A percentile compares a stretch with the other conserved stretches of the same genome.
Evolutionary conservation across 30 jellyfish, hydroid and myxozoan species (phyloP).

Genomic region (Mastigias papua): DNA sequence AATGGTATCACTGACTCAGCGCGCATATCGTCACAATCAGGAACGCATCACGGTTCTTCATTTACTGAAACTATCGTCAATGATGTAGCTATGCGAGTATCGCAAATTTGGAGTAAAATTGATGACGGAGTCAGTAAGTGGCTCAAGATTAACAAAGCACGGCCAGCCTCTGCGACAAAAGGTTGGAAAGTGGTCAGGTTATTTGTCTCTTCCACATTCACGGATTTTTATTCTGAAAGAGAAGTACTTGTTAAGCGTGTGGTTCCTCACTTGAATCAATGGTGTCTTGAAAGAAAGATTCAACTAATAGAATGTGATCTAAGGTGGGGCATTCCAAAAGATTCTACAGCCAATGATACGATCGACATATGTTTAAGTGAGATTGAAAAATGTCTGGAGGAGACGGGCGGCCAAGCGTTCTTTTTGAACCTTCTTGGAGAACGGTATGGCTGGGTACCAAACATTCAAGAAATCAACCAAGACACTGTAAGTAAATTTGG

Average conservation of each 20-base stretch:
- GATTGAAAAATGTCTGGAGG: conserved; percentile 77
- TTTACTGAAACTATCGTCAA: background rate
- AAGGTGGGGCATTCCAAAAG: conserved; percentile 97
- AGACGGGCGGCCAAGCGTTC: conserved; percentile 92
- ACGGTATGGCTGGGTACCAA: conserved; percentile 96
- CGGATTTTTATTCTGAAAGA: conserved; percentile 90
- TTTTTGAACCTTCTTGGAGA: conserved; percentile 82
- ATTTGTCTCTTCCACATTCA: conserved; percentile 89
- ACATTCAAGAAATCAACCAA: conserved; percentile 1
- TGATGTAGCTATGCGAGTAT: background rate
- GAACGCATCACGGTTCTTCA: conserved; percentile 3
- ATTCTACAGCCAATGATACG: conserved; percentile 82
- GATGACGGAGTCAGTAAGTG: conserved; percentile 23
- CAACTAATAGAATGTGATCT: conserved; percentile 91
- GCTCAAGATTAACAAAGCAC: conserved; percentile 15
- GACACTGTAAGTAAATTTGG: conserved; percentile 48
- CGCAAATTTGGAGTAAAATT: conserved; percentile 29
- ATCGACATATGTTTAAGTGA: conserved; percentile 78
- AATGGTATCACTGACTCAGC: too few species aligned
- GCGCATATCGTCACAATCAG: too few species aligned
- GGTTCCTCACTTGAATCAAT: conserved; percentile 77
- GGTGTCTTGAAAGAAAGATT: conserved; percentile 74
- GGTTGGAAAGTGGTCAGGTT: conserved; percentile 86
- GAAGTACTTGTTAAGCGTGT: conserved; percentile 85
- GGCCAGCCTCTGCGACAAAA: conserved; percentile 2